phyloP scores from a whole-genome alignment of 2,888 invertebrate species.

The Nemotelus pantherinus region DNA sequence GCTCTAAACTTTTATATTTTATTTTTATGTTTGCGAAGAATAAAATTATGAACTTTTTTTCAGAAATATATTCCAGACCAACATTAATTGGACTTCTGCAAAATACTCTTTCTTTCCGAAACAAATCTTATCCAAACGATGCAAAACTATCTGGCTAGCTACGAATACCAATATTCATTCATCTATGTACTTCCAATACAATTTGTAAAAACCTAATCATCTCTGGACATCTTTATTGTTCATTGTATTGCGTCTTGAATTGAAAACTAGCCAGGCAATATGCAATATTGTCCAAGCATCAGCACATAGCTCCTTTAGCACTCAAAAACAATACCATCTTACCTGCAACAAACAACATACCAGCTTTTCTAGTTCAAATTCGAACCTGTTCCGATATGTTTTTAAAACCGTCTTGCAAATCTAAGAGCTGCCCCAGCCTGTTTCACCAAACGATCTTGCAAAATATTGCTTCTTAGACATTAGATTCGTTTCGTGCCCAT shows the following conservation, averaged over 20 bases:
- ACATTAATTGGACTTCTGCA: too few species aligned
- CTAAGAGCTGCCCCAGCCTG: not conserved
- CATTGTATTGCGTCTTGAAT: slow-evolving; percentile 30
- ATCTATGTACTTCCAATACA: not conserved
- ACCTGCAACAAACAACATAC: slow-evolving; percentile 3
- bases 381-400: not conserved
- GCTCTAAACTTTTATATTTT: too few species aligned
- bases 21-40: too few species aligned
- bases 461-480: not conserved
- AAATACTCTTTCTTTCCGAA: too few species aligned
- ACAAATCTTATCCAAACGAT: too few species aligned
- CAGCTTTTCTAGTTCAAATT: slow-evolving; percentile 22
- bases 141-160: too few species aligned
- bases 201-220: slow-evolving; percentile 40
- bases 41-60: too few species aligned
- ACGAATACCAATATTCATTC: too few species aligned
- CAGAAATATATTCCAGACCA: too few species aligned
- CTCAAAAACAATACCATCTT: slow-evolving; percentile 24
- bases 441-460: slow-evolving; percentile 22
- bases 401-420: slow-evolving; percentile 9
- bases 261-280: not conserved
- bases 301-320: not conserved
- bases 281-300: slow-evolving; percentile 27
- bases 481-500: slow-evolving; percentile 5
- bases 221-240: slow-evolving; percentile 43